Conservation (phyloP, 2,888 invertebrate species). For the Himalopsyche tibetana region DNA sequence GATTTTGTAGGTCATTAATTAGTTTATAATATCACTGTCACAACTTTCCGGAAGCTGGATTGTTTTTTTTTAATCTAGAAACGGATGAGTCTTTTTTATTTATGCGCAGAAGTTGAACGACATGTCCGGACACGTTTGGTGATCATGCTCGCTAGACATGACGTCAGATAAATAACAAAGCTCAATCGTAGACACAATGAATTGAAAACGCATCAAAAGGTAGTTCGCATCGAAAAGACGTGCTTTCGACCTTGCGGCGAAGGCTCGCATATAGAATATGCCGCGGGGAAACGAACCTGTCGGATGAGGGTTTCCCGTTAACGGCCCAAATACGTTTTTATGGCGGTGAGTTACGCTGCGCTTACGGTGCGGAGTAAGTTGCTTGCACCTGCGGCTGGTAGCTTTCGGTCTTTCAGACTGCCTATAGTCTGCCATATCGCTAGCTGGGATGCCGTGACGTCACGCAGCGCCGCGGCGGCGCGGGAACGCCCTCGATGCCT, state of each 20-base stretch:
- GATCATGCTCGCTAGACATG: conserved; percentile 1
- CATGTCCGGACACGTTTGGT: conserved; percentile 10
- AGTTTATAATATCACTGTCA: conserved; percentile 30
- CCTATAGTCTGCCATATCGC: conserved; percentile 51
- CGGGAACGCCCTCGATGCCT: conserved; percentile 60
- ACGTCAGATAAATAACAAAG: conserved; percentile 30
- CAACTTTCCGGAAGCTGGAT: conserved; percentile 1
- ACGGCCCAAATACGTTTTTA: conserved; percentile 14
- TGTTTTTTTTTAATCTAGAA: not conserved
- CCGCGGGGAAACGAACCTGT: conserved; percentile 6
- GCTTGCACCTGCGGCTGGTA: conserved; percentile 51
- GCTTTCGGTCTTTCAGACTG: conserved; percentile 56
- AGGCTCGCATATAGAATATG: not conserved
- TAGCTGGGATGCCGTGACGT: conserved; percentile 57
- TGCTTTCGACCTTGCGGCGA: not conserved
- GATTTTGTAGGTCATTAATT: not conserved
- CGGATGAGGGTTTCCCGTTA: conserved; percentile 14
- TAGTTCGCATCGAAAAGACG: not conserved
- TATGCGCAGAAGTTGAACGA: conserved; percentile 34
- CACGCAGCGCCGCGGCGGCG: conserved; percentile 63
- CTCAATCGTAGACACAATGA: conserved; percentile 29
- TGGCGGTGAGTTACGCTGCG: conserved; percentile 44
- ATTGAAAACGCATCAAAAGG: conserved; percentile 9
- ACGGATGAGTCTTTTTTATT: not conserved
- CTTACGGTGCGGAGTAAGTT: conserved; percentile 50